Base-by-base conservation (phyloP, 2,113 vertebrate species). In the Pygoscelis adeliae region DNA sequence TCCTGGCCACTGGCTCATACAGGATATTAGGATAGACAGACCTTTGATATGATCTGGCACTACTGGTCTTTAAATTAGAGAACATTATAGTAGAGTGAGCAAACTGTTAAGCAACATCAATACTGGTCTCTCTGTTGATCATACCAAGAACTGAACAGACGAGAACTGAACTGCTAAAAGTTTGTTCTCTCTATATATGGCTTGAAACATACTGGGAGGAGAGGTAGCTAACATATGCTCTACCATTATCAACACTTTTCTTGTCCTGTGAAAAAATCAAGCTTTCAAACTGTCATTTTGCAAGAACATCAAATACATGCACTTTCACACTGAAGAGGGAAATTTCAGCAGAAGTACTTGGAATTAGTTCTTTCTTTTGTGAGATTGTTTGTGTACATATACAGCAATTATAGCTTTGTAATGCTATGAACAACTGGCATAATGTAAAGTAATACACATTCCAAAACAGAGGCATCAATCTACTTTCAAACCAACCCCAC, bases 231-330 rank as follows among this genome's bases (percentile, higher is more conserved):
- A 88, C 89, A 89, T 83, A 86, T 89, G 72, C 67, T 92, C 74
- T 88, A 49, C 92, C 47, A 95, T 91, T 94, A 90, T 56, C 94
- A 90, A 80, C 70, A 87, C 73, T 95, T 84, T 89, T 91, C 83
- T 76, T 94, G 91, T 89, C 96, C 94, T 94, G 89, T 89, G 89
- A 79, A 97, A 93, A 96, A 92, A 87, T 44, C 49, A 91, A 77
- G 83, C 83, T 91, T 96, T 97, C 87, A 91, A 94, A 85, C 78
- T 91, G 83, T 89, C 91, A 88, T 80, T 93, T 93, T 89, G 36
- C 52, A 89, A 77, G 73, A 89, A 80, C 21, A 66, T 92, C 74
- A 92, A 87, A 72, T 90, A 62, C 73, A 44, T 61, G 52, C 70
- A 87, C 91, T 94, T 91, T 95, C 82, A 83, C 63, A 93, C 15